Percentiles rank a stretch among this genome's conserved stretches.
Evolutionary conservation across 1,140 invertebrate species (phyloP).

Genomic region (Diabrotica undecimpunctata): DNA sequence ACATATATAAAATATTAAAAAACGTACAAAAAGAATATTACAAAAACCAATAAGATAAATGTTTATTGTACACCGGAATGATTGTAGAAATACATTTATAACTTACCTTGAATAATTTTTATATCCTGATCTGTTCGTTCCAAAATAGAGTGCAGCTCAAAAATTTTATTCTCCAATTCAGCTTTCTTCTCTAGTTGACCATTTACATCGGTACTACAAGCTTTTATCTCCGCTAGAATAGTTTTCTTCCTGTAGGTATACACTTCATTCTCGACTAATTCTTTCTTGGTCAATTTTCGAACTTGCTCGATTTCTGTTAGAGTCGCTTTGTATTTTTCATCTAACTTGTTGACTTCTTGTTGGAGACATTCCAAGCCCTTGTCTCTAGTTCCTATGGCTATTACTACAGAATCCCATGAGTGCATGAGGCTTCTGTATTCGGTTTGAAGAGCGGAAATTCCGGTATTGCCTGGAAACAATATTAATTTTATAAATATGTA

Average conservation of each 20-base stretch:
- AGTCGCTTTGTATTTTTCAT: conserved; percentile 32
- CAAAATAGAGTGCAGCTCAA: conserved; percentile 37
- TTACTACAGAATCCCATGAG: conserved; percentile 69
- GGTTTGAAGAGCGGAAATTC: conserved; percentile 65
- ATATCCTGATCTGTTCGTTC: conserved; percentile 59
- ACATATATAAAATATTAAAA: too few species aligned
- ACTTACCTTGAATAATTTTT: conserved; percentile 39
- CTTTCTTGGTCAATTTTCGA: conserved; percentile 56
- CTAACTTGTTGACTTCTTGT: conserved; percentile 48
- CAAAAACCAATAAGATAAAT: too few species aligned
- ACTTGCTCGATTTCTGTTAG: conserved; percentile 49
- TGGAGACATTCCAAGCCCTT: conserved; percentile 60
- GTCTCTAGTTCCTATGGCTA: conserved; percentile 64
- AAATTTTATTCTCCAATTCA: conserved; percentile 25
- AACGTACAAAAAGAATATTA: too few species aligned
- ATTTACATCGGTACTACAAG: conserved; percentile 28
- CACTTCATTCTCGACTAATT: conserved; percentile 64
- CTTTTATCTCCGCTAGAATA: conserved; percentile 53
- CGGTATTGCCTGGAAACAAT: conserved; percentile 44
- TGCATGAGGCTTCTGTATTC: conserved; percentile 64
- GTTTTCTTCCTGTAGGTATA: conserved; percentile 58
- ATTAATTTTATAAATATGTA: neutral
- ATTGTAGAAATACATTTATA: neutral
- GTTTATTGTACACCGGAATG: too few species aligned
- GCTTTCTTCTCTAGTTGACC: conserved; percentile 31